A percentile compares a stretch with the other conserved stretches of the same genome.
Conservation (phyloP, 2,888 invertebrate species). For the Gastrophysa polygoni region DNA sequence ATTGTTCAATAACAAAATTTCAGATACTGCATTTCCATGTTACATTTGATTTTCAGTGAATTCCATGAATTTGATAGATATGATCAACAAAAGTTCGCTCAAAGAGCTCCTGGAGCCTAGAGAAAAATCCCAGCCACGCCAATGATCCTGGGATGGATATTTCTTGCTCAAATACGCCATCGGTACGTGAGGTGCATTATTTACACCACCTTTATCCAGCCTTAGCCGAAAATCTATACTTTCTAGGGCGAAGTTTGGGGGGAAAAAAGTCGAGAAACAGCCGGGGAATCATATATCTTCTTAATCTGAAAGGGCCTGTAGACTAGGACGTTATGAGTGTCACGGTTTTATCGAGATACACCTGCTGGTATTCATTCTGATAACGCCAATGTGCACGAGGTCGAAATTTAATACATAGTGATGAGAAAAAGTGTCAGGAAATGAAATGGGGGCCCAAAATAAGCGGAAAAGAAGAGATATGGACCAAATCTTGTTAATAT, state of each 20-base stretch:
- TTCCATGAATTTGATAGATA: too few relatives aligned
- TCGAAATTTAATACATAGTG: background rate
- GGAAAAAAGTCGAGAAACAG: constrained; percentile 34
- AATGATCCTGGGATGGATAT: constrained; percentile 36
- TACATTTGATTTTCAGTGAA: too few relatives aligned
- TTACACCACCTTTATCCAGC: constrained; percentile 53
- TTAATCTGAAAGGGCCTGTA: constrained; percentile 30
- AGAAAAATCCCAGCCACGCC: too few relatives aligned
- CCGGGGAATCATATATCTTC: constrained; percentile 38
- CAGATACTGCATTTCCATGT: too few relatives aligned
- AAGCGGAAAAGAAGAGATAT: too few relatives aligned
- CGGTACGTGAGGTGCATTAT: constrained; percentile 55
- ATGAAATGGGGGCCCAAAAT: too few relatives aligned
- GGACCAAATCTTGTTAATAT: too few relatives aligned
- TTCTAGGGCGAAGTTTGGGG: constrained; percentile 33
- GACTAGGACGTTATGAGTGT: constrained; percentile 1
- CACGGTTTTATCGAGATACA: background rate
- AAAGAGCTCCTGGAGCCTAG: too few relatives aligned
- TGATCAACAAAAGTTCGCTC: too few relatives aligned
- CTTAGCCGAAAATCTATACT: constrained; percentile 54
- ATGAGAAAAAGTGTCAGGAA: too few relatives aligned
- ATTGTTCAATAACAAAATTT: too few relatives aligned
- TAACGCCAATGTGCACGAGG: background rate
- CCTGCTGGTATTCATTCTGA: background rate
- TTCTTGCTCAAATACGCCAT: constrained; percentile 37